A percentile compares a stretch with the other conserved stretches of the same genome.
These are phyloP conservation scores for Diloba caeruleocephala DNA, from an alignment of 2,888 invertebrate species.

Conservation along the genomic window DNA sequence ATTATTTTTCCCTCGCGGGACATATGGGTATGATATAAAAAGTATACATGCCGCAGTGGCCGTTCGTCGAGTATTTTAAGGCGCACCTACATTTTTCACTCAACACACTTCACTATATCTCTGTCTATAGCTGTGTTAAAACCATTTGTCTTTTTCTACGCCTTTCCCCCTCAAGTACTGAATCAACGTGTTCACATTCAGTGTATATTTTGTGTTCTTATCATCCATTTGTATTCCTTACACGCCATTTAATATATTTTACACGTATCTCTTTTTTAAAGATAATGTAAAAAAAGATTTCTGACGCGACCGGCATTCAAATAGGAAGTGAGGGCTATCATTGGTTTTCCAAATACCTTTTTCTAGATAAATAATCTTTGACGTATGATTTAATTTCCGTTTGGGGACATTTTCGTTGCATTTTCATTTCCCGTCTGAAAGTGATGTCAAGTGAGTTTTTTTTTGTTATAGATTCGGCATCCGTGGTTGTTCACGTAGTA, in stretches of 20 bases:
- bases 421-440: constrained; percentile 50
- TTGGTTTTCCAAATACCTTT: constrained; percentile 42
- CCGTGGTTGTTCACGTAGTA: constrained; percentile 94
- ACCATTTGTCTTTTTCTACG: constrained; percentile 69
- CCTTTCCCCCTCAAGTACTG: constrained; percentile 58
- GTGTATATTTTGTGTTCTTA: constrained; percentile 63
- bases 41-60: constrained; percentile 35
- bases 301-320: constrained; percentile 47
- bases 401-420: constrained; percentile 45
- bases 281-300: constrained; percentile 50
- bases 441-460: constrained; percentile 25
- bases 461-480: constrained; percentile 91
- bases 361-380: constrained; percentile 52
- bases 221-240: constrained; percentile 70
- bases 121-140: constrained; percentile 62
- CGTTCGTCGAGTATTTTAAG: constrained; percentile 52
- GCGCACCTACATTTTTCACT: constrained; percentile 61
- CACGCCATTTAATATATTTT: constrained; percentile 63
- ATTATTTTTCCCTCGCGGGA: constrained; percentile 39
- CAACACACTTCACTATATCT: constrained; percentile 63
- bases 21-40: constrained; percentile 43
- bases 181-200: constrained; percentile 70
- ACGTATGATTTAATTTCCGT: constrained; percentile 59
- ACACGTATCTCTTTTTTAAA: constrained; percentile 53
- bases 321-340: constrained; percentile 47